Base-by-base conservation (phyloP, 30 jellyfish, hydroid and myxozoan genomes). In the Turritopsis rubra region DNA sequence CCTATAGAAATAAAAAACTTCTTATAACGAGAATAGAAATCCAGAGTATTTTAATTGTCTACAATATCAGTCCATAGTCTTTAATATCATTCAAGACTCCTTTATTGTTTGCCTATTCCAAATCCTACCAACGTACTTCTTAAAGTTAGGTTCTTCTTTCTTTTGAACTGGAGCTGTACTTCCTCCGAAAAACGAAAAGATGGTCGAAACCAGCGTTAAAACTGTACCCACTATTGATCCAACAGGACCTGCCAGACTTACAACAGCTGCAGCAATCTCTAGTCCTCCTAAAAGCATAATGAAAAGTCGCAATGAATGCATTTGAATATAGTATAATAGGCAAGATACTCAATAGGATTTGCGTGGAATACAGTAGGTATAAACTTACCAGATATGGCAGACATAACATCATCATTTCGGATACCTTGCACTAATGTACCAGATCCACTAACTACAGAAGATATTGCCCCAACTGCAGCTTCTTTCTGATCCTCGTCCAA, bases 141-240 rank as follows among this genome's bases (percentile, higher is more conserved):
- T 68, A 23, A 68, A n/a, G 31, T n/a, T 68, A 0, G 28, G 31
- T 27, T 68, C 77, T 19, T 68, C 7, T n/a, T 27, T 68, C 30
- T 68, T 27, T n/a, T n/a, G 16, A n/a, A 22, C 31, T 7, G 77
- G 28, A 27, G 7, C 19, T 68, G 77, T n/a, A 22, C 77, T 68
- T 68, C 77, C 77, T 8, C 77, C 77, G 30, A 68, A 68, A 17
- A 23, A 68, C 77, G 77, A 41, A 41, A 41, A 41, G 5, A 41
- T 41, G 5, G 60, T 41, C 13, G 60, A 41, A 3, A 41, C 60
- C 60, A 41, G 60, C 60, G 60, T 41, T 41, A 41, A 41, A 41
- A 41, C 13, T 13, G 60, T 41, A 13, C 60, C 60, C 5, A 41
- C 9, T 5, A 41, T 41, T 5, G 60, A 41, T 41, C 60, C 60